Percentiles rank a stretch among this genome's conserved stretches.
phyloP scores from a whole-genome alignment of 2,113 vertebrate species.

The Solenodon paradoxus region DNA sequence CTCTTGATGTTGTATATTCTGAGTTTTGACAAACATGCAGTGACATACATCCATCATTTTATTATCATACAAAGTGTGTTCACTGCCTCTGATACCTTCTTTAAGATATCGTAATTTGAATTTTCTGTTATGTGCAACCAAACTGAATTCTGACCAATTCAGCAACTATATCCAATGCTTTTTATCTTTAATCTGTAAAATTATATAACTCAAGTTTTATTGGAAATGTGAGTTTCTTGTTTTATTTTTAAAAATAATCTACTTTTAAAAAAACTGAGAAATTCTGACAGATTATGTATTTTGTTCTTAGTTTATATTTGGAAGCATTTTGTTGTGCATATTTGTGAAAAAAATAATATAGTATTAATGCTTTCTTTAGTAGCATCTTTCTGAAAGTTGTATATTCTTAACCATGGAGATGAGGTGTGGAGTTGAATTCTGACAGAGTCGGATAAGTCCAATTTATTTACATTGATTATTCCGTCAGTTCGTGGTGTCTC shows the following conservation, averaged over 20 bases:
- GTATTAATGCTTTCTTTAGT: not conserved
- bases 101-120: not conserved
- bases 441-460: not conserved
- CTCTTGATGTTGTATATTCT: not conserved
- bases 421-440: not conserved
- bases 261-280: conserved; percentile 11
- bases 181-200: not conserved
- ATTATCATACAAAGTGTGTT: not conserved
- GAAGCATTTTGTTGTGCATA: not conserved
- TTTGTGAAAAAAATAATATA: not conserved
- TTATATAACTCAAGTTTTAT: not conserved
- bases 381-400: not conserved
- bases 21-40: not conserved
- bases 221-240: not conserved
- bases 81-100: not conserved
- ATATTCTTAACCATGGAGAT: not conserved
- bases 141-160: not conserved
- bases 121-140: not conserved
- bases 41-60: not conserved
- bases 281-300: not conserved
- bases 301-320: not conserved
- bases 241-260: not conserved
- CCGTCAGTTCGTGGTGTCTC: not conserved
- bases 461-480: not conserved
- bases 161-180: not conserved